A percentile compares a stretch with the other conserved stretches of the same genome.
Evolutionary conservation across 2,113 vertebrate genomes (phyloP).

Genomic region (Crocuta crocuta): DNA sequence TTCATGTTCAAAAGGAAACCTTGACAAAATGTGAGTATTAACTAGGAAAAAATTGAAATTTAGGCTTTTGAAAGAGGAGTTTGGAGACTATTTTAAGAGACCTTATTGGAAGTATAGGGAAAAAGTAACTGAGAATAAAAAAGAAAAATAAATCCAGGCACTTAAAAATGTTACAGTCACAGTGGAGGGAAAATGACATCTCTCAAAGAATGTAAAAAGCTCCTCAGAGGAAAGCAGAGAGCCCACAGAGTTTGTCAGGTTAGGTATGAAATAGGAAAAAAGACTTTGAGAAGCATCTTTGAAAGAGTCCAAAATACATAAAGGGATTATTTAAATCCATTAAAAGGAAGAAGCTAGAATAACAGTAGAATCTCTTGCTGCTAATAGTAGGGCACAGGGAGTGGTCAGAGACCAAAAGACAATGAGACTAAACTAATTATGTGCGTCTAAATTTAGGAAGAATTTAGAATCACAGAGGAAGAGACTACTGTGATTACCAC

Average conservation of each 20-base stretch:
- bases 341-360: neutral
- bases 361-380: neutral
- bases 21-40: conserved; percentile 28
- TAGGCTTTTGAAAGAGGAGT: conserved; percentile 51
- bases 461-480: neutral
- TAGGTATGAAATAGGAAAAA: conserved; percentile 33
- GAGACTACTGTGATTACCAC: neutral
- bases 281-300: conserved; percentile 48
- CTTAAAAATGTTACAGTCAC: conserved; percentile 47
- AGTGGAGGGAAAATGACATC: conserved; percentile 15
- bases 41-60: conserved; percentile 37
- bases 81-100: conserved; percentile 33
- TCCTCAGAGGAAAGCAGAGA: neutral
- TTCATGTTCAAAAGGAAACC: neutral
- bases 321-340: conserved; percentile 56
- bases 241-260: neutral
- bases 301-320: conserved; percentile 42
- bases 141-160: neutral
- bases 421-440: neutral
- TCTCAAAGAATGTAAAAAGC: conserved; percentile 50
- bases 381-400: neutral
- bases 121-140: conserved; percentile 5
- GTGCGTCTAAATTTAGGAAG: neutral
- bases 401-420: neutral
- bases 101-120: conserved; percentile 4